Percentiles rank a stretch among this genome's conserved stretches.
Conservation (phyloP, 2,888 invertebrate genomes). For the Chloromyia formosa region DNA sequence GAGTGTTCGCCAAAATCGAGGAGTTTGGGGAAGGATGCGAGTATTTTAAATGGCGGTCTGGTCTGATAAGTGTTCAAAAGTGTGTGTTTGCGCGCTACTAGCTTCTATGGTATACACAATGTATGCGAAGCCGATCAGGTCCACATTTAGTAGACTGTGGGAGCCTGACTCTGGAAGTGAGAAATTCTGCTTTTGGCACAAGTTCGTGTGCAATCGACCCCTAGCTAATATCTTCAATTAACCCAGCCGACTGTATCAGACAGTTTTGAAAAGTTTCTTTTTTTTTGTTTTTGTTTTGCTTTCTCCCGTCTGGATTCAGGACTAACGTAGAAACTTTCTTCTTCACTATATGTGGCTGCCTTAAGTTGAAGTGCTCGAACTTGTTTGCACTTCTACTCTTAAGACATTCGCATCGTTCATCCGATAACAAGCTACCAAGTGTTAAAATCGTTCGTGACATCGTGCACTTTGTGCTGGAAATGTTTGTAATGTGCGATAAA, state of each 20-base stretch:
- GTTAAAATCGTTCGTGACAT: conserved; percentile 32
- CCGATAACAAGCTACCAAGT: neutral
- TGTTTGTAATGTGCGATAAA: conserved; percentile 25
- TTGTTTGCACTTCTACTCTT: neutral
- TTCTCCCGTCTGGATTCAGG: neutral
- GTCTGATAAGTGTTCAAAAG: conserved; percentile 33
- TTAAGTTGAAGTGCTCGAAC: neutral
- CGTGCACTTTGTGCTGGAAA: conserved; percentile 5
- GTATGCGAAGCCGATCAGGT: conserved; percentile 3
- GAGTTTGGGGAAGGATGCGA: neutral
- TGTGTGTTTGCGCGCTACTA: conserved; percentile 35
- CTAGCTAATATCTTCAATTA: conserved; percentile 19
- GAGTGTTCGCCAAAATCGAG: neutral
- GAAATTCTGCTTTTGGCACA: no score
- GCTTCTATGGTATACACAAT: neutral
- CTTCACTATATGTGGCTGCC: neutral
- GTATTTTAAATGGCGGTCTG: conserved; percentile 34
- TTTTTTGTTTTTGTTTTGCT: conserved; percentile 34
- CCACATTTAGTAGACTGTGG: conserved; percentile 1
- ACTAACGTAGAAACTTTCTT: conserved; percentile 9
- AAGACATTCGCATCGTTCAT: neutral
- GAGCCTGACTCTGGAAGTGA: no score
- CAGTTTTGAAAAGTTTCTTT: conserved; percentile 27
- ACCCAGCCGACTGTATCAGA: neutral
- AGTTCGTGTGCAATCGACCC: conserved; percentile 18